A percentile compares a stretch with the other conserved stretches of the same genome.
Evolutionary conservation across 2,888 invertebrate genomes (phyloP).

Genomic region (Agriopis aurantiaria): DNA sequence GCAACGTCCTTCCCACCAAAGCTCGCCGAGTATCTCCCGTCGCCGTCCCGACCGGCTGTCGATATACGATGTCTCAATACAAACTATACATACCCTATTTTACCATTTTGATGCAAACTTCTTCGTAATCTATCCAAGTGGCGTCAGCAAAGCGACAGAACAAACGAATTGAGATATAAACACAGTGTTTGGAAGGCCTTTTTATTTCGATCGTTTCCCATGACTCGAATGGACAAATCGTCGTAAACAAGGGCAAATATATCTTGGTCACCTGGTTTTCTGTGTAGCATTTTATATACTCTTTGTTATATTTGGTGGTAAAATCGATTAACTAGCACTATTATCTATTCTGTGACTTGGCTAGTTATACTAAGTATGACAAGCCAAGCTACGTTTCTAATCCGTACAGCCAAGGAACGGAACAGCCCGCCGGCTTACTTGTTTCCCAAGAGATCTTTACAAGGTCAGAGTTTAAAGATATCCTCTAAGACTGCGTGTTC

Average conservation of each 20-base stretch:
- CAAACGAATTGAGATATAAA: slow-evolving; percentile 60
- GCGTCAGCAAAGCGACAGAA: slow-evolving; percentile 59
- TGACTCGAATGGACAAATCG: slow-evolving; percentile 50
- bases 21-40: background rate
- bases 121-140: slow-evolving; percentile 25
- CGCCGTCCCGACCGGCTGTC: slow-evolving; percentile 12
- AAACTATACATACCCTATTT: slow-evolving; percentile 26
- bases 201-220: slow-evolving; percentile 62
- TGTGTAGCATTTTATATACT: slow-evolving; percentile 32
- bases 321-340: background rate
- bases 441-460: too few relatives aligned
- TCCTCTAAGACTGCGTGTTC: too few relatives aligned
- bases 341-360: too few relatives aligned
- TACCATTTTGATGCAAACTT: slow-evolving; percentile 13
- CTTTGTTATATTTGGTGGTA: slow-evolving; percentile 22
- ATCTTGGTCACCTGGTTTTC: slow-evolving; percentile 47
- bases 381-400: background rate
- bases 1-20: too few relatives aligned
- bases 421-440: too few relatives aligned
- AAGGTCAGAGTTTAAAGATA: too few relatives aligned
- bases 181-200: slow-evolving; percentile 60
- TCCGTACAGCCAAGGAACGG: too few relatives aligned
- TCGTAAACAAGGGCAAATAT: slow-evolving; percentile 43
- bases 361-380: too few relatives aligned
- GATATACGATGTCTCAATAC: slow-evolving; percentile 18